phyloP scores from a whole-genome alignment of 2,888 invertebrate species.

The Leistus spinibarbis region DNA sequence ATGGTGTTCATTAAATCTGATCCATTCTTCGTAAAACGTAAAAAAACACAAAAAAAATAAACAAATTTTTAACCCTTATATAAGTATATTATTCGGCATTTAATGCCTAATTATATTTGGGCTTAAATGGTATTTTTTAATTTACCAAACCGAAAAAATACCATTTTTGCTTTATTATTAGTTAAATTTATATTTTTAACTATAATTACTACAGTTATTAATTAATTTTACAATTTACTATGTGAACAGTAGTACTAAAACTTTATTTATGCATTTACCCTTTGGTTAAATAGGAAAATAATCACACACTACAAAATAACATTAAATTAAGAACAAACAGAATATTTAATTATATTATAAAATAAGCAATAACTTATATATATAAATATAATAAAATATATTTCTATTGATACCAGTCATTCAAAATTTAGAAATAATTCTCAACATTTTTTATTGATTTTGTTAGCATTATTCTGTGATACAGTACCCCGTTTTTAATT shows the following conservation, averaged over 20 bases:
- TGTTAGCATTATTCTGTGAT: constrained; percentile 36
- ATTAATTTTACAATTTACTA: no score
- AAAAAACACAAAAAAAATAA: not conserved
- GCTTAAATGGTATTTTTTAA: no score
- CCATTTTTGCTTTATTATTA: not conserved
- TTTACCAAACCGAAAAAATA: not conserved
- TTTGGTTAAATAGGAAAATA: no score
- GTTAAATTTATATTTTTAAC: no score
- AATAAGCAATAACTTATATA: constrained; percentile 3
- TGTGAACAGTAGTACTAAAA: no score
- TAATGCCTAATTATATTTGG: not conserved
- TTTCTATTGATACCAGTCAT: constrained; percentile 1
- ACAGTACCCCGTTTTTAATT: constrained; percentile 4
- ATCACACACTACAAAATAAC: no score
- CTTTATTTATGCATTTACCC: no score
- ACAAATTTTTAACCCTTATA: not conserved
- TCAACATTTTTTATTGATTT: constrained; percentile 2
- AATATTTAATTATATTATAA: not conserved
- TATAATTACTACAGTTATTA: no score
- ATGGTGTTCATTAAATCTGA: constrained; percentile 26
- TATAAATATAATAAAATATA: constrained; percentile 3
- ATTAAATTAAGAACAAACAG: not conserved
- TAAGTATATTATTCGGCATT: not conserved
- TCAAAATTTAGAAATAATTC: not conserved
- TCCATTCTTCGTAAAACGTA: not conserved